phyloP scores from a whole-genome alignment of 2,888 invertebrate genomes.

The Lucinisca nassula region DNA sequence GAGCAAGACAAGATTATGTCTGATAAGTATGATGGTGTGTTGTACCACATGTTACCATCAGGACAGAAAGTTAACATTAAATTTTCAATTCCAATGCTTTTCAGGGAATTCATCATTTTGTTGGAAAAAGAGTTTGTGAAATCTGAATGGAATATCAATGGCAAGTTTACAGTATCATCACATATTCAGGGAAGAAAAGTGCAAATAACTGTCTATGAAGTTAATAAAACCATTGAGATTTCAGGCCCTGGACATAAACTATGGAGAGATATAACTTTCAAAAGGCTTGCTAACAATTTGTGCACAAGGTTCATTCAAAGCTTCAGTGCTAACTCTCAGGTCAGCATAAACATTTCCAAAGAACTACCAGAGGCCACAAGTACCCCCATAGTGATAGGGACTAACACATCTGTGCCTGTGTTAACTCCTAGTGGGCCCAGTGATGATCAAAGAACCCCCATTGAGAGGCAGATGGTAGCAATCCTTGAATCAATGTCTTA shows the following conservation, averaged over 20 bases:
- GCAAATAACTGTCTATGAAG: neutral
- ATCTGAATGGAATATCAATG: neutral
- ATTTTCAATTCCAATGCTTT: neutral
- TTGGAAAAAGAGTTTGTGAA: neutral
- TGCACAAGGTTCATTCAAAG: neutral
- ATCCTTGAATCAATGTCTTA: neutral
- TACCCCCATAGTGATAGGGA: neutral
- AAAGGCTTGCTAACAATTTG: neutral
- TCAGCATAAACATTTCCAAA: neutral
- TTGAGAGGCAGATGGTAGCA: neutral
- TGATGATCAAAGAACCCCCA: neutral
- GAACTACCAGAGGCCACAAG: neutral
- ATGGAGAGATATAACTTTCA: neutral
- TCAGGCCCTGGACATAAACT: neutral
- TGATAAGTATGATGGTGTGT: too few relatives aligned
- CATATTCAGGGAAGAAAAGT: neutral
- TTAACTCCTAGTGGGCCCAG: neutral
- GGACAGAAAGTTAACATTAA: neutral
- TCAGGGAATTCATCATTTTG: neutral
- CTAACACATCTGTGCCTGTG: neutral
- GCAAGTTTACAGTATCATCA: neutral
- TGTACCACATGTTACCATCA: too few relatives aligned
- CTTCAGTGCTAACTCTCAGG: neutral
- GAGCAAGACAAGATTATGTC: too few relatives aligned
- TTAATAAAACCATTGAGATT: neutral